Conservation (phyloP, 92 coral and sea anemone genomes). For the Parazoanthus atlanticus region DNA sequence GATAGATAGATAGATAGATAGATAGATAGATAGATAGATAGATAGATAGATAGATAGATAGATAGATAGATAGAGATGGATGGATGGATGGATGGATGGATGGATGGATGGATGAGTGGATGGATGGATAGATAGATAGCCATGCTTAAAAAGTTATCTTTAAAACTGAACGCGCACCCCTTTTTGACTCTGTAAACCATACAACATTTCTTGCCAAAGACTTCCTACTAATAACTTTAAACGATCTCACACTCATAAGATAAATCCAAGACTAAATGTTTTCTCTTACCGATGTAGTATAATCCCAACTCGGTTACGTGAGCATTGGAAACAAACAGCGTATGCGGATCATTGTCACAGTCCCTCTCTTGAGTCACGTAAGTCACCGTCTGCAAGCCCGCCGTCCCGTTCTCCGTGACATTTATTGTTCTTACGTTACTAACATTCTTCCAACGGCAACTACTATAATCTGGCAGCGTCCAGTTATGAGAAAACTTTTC, state of each 20-base stretch:
- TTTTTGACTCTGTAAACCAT: too few relatives aligned
- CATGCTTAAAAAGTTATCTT: too few relatives aligned
- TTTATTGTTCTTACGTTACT: conserved; percentile 14
- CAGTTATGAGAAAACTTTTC: conserved; percentile 62
- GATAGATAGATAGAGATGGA: too few relatives aligned
- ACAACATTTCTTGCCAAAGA: too few relatives aligned
- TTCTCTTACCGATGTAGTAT: conserved; percentile 73
- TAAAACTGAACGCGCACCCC: too few relatives aligned
- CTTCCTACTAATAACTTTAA: background rate
- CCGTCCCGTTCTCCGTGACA: conserved; percentile 45
- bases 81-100: too few relatives aligned
- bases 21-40: too few relatives aligned
- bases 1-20: too few relatives aligned
- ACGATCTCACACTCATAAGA: conserved; percentile 1
- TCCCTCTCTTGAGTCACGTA: conserved; percentile 58
- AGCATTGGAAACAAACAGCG: conserved; percentile 63
- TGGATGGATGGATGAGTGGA: too few relatives aligned
- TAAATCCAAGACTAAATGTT: background rate
- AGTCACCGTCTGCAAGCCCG: conserved; percentile 1
- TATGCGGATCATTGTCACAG: conserved; percentile 75
- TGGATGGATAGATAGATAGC: too few relatives aligned
- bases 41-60: too few relatives aligned
- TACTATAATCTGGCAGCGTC: conserved; percentile 77
- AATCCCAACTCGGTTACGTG: conserved; percentile 63
- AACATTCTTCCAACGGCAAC: conserved; percentile 56